Conservation (phyloP, 2,113 vertebrate species). For the Proteles cristata region DNA sequence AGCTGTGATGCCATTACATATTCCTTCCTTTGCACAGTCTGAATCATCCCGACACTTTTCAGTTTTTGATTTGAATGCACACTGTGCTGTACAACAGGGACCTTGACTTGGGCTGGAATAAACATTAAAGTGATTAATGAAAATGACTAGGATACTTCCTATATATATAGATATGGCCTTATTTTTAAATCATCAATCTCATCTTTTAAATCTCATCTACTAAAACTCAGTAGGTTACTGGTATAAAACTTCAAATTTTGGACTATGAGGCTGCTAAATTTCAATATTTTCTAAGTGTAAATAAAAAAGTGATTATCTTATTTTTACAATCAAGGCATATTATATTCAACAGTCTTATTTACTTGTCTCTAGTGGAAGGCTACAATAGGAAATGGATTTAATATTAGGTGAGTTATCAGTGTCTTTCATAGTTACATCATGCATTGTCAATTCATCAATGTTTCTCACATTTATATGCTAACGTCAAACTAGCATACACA, state of each 20-base stretch:
- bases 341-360: not conserved
- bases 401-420: constrained; percentile 11
- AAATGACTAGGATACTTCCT: not conserved
- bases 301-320: not conserved
- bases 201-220: constrained; percentile 9
- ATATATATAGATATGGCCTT: not conserved
- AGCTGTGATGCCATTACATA: constrained; percentile 90
- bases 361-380: not conserved
- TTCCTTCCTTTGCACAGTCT: constrained; percentile 92
- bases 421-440: not conserved
- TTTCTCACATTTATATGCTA: constrained; percentile 35
- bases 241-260: not conserved
- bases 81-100: constrained; percentile 92
- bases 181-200: constrained; percentile 18
- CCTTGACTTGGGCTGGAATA: constrained; percentile 94
- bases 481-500: constrained; percentile 11
- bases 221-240: not conserved
- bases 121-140: constrained; percentile 33
- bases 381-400: not conserved
- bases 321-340: not conserved
- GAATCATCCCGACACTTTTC: constrained; percentile 91
- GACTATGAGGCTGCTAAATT: not conserved
- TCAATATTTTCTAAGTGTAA: not conserved
- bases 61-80: constrained; percentile 85
- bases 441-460: not conserved